Conservation (phyloP, 2,113 vertebrate species). For the Eudyptes chrysolophus region DNA sequence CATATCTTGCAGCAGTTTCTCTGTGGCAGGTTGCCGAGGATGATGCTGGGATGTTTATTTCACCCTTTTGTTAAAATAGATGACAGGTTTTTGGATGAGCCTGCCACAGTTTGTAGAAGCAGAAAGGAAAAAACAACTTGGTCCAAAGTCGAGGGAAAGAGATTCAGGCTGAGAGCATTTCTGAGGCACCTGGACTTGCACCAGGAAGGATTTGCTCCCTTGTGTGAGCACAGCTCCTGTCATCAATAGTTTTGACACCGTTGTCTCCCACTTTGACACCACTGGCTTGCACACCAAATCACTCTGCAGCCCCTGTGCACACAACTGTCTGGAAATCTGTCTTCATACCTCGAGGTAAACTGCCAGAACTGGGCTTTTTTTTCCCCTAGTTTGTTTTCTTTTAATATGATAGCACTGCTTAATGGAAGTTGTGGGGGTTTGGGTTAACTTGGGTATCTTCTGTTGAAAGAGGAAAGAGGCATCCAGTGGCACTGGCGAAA, state of each 20-base stretch:
- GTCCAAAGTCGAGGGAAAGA: background rate
- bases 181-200: conserved; percentile 17
- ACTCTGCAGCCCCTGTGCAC: background rate
- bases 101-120: background rate
- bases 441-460: background rate
- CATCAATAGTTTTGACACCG: background rate
- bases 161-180: background rate
- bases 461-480: conserved; percentile 11
- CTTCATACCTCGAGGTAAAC: background rate
- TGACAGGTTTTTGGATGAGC: conserved; percentile 57
- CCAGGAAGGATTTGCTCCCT: conserved; percentile 17
- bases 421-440: background rate
- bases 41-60: conserved; percentile 56
- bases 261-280: conserved; percentile 28
- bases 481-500: background rate
- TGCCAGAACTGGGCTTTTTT: background rate
- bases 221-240: background rate
- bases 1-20: conserved; percentile 53
- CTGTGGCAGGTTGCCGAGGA: conserved; percentile 25
- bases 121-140: conserved; percentile 16
- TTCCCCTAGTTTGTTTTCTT: background rate
- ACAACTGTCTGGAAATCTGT: conserved; percentile 8
- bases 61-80: conserved; percentile 19
- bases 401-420: conserved; percentile 7
- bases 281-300: background rate